Conservation (phyloP, 2,797 vertebrate genomes). For the Tangara arthus region DNA sequence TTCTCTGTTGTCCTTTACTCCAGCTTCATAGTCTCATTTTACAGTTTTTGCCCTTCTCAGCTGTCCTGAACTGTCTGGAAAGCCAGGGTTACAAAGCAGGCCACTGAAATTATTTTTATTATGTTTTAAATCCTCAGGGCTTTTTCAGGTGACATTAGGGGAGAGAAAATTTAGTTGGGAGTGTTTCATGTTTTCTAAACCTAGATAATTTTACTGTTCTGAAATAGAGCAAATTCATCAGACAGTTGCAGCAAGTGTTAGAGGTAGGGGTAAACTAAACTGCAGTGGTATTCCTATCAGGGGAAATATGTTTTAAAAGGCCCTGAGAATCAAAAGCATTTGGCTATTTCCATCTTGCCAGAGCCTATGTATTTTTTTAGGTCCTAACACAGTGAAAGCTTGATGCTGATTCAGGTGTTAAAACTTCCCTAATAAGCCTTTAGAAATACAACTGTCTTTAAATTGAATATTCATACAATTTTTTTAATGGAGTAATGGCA, state of each 20-base stretch:
- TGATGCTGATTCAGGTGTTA: neutral
- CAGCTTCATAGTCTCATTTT: neutral
- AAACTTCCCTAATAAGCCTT: neutral
- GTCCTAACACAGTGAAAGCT: neutral
- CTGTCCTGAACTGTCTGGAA: neutral
- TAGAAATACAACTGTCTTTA: neutral
- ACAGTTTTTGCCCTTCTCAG: neutral
- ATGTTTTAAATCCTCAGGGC: neutral
- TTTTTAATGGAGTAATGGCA: neutral
- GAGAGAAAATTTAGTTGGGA: neutral
- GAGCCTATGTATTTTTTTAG: neutral
- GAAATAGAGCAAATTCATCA: neutral
- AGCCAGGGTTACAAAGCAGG: neutral
- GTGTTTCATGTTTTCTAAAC: neutral
- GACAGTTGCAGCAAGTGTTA: neutral
- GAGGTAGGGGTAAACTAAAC: neutral
- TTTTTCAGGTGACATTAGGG: neutral
- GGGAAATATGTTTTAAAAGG: neutral
- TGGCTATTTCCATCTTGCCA: neutral
- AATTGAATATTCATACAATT: neutral
- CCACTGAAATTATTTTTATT: neutral
- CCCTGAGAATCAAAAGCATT: neutral
- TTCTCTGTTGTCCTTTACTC: neutral
- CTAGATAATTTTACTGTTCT: neutral
- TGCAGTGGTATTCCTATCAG: neutral